phyloP scores from a whole-genome alignment of 2,113 vertebrate genomes.

The Ptyas mucosa region DNA sequence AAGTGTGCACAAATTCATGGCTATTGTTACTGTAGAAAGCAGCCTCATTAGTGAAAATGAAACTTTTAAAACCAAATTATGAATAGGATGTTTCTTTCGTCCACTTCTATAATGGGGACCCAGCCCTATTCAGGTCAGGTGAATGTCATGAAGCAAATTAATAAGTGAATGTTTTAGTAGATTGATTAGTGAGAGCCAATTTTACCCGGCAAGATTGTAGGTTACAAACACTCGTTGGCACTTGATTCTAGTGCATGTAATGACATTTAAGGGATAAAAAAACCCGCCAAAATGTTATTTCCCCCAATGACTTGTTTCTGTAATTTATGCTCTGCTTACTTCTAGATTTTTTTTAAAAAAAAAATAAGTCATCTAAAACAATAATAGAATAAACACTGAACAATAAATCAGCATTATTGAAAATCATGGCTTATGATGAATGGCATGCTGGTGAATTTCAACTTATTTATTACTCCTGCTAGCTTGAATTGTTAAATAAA shows the following conservation, averaged over 20 bases:
- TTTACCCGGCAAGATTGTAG: not conserved
- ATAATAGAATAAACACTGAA: not conserved
- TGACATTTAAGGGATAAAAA: not conserved
- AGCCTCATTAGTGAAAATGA: not conserved
- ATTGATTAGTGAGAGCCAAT: not conserved
- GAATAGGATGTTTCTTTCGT: not conserved
- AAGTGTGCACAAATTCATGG: not conserved
- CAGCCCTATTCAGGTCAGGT: not conserved
- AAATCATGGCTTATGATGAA: not conserved
- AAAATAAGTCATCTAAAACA: not conserved
- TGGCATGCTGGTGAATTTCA: not conserved
- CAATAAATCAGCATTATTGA: not conserved
- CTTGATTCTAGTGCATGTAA: not conserved
- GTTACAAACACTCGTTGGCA: not conserved
- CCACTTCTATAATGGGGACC: not conserved
- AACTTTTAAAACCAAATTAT: not conserved
- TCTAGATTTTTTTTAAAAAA: not conserved
- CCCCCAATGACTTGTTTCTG: not conserved
- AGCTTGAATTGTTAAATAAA: not conserved
- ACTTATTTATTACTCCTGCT: not conserved
- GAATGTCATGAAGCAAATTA: slow-evolving; percentile 27
- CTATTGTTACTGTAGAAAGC: not conserved
- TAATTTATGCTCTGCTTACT: not conserved
- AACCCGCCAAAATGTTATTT: not conserved
- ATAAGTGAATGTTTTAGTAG: not conserved